phyloP scores from a whole-genome alignment of 2,888 invertebrate species.

The Synergus japonicus region DNA sequence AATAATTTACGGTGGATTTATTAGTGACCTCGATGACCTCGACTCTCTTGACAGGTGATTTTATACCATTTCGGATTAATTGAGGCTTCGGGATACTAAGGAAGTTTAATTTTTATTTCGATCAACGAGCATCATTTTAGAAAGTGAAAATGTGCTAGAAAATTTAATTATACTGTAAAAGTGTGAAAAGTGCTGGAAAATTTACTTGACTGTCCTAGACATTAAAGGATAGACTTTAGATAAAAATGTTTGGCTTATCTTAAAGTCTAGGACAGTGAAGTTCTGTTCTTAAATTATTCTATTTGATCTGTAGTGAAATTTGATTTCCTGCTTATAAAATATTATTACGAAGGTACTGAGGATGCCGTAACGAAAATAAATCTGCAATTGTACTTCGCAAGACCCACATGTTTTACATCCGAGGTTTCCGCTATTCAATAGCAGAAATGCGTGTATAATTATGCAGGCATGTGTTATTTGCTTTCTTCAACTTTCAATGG shows the following conservation, averaged over 20 bases:
- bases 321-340: neutral
- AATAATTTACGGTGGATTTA: slow-evolving; percentile 30
- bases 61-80: slow-evolving; percentile 18
- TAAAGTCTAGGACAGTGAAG: no score
- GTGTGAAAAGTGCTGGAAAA: neutral
- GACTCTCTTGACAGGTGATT: slow-evolving; percentile 12
- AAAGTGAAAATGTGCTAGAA: neutral
- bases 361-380: neutral
- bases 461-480: neutral
- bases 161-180: no score
- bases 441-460: slow-evolving; percentile 6
- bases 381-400: neutral
- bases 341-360: neutral
- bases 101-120: slow-evolving; percentile 28
- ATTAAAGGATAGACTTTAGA: no score
- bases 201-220: no score
- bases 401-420: slow-evolving; percentile 26
- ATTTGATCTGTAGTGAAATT: neutral
- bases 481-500: neutral
- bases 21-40: neutral
- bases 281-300: neutral
- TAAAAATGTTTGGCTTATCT: no score
- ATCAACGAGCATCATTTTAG: neutral
- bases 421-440: neutral
- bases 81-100: slow-evolving; percentile 12